phyloP scores from a whole-genome alignment of 2,888 invertebrate genomes.

The Drosophila eohydei region DNA sequence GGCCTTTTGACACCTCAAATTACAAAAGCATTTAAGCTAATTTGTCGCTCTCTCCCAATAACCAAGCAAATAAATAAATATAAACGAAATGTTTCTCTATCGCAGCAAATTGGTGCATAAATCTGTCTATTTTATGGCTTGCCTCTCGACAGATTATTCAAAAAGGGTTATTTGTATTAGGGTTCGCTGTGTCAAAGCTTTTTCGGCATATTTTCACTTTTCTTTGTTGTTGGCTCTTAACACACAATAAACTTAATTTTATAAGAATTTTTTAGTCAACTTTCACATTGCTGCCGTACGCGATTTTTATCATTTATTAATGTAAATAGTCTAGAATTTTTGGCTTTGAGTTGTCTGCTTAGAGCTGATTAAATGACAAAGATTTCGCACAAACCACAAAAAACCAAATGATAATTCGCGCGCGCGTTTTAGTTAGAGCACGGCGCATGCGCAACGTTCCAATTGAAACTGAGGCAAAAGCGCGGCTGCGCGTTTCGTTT shows the following conservation, averaged over 20 bases:
- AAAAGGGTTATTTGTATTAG: constrained; percentile 51
- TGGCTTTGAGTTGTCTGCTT: not conserved
- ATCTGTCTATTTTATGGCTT: constrained; percentile 46
- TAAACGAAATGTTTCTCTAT: constrained; percentile 6
- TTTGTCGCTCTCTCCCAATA: constrained; percentile 32
- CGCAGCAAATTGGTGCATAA: constrained; percentile 50
- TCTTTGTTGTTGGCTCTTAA: constrained; percentile 24
- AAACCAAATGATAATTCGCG: constrained; percentile 6
- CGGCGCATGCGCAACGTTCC: constrained; percentile 72
- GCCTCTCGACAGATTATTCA: constrained; percentile 28
- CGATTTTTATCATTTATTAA: not conserved
- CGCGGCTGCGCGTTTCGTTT: constrained; percentile 61
- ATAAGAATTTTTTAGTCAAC: constrained; percentile 44
- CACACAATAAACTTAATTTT: constrained; percentile 37
- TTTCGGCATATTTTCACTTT: constrained; percentile 53
- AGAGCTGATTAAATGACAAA: constrained; percentile 3
- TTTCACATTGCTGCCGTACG: constrained; percentile 43
- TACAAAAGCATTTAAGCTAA: constrained; percentile 32
- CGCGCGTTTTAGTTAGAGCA: constrained; percentile 32
- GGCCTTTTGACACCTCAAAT: constrained; percentile 40
- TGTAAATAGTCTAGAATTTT: constrained; percentile 25
- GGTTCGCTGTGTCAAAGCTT: constrained; percentile 28
- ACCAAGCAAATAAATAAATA: not conserved
- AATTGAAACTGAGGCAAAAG: constrained; percentile 69
- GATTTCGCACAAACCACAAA: constrained; percentile 8